Percentiles rank a stretch among this genome's conserved stretches.
phyloP scores from a whole-genome alignment of 2,113 vertebrate species.

The Mastomys coucha region DNA sequence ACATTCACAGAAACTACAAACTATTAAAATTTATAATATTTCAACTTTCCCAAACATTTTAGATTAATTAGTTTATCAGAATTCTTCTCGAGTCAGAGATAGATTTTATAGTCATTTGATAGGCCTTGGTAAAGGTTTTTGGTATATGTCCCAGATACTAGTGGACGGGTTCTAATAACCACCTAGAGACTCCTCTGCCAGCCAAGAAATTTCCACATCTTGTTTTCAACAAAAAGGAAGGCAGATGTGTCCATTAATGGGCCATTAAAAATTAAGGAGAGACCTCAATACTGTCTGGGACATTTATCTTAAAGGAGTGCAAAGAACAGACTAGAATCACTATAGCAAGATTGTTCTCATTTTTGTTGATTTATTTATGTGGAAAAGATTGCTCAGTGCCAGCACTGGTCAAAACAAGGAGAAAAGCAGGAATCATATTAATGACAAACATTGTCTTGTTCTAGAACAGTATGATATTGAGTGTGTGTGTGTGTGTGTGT shows the following conservation, averaged over 20 bases:
- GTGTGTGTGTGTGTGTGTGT: not conserved
- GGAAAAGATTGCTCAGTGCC: not conserved
- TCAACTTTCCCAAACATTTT: not conserved
- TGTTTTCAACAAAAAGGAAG: constrained; percentile 36
- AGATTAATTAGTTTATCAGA: not conserved
- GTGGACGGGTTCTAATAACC: not conserved
- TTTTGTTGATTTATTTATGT: constrained; percentile 46
- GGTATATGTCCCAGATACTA: not conserved
- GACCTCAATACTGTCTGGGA: not conserved
- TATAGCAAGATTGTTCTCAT: not conserved
- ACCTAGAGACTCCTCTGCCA: not conserved
- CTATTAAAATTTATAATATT: not conserved
- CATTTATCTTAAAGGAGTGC: not conserved
- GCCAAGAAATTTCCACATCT: not conserved
- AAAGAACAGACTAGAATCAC: not conserved
- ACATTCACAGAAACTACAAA: not conserved
- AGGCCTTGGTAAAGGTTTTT: not conserved
- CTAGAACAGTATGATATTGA: not conserved
- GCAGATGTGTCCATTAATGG: constrained; percentile 43
- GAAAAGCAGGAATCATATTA: not conserved
- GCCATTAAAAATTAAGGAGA: constrained; percentile 55
- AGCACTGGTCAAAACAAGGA: not conserved
- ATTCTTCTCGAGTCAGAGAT: not conserved
- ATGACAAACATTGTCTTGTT: not conserved
- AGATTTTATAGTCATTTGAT: not conserved